Conservation (phyloP, 2,113 vertebrate species). For the Cygnus buccinator region DNA sequence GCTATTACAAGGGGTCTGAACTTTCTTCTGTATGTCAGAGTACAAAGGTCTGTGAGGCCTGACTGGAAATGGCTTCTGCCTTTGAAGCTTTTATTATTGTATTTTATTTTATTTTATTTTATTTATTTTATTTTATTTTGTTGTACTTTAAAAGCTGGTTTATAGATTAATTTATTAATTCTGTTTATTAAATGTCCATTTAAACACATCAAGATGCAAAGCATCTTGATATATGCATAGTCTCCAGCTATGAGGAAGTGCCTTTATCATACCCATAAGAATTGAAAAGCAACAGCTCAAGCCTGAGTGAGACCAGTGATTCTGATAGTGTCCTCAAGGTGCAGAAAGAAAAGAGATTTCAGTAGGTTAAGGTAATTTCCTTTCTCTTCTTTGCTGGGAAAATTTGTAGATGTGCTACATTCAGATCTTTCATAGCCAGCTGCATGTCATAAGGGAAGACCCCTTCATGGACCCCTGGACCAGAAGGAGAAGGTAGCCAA, state of each 20-base stretch:
- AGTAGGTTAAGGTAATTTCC: not conserved
- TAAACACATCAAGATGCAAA: not conserved
- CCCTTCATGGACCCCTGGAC: accelerated
- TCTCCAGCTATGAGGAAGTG: not conserved
- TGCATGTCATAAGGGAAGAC: no score
- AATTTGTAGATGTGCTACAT: not conserved
- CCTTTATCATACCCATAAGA: not conserved
- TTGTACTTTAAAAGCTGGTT: not conserved
- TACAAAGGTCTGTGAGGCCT: not conserved
- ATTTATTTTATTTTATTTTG: not conserved
- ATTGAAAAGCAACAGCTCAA: not conserved
- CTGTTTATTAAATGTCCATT: not conserved
- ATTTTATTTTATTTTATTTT: no score
- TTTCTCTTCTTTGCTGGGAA: not conserved
- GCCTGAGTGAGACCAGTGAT: not conserved
- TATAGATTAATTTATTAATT: not conserved
- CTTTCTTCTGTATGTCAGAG: not conserved
- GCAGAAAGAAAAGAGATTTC: not conserved
- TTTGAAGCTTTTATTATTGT: not conserved
- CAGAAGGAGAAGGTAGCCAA: not conserved
- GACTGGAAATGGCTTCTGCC: not conserved
- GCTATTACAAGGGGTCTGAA: not conserved
- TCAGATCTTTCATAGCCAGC: not conserved
- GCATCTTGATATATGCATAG: no score
- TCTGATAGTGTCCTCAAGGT: not conserved